Percentiles rank a stretch among this genome's conserved stretches.
phyloP scores from a whole-genome alignment of 2,113 vertebrate species.

The Mormoops blainvillei region DNA sequence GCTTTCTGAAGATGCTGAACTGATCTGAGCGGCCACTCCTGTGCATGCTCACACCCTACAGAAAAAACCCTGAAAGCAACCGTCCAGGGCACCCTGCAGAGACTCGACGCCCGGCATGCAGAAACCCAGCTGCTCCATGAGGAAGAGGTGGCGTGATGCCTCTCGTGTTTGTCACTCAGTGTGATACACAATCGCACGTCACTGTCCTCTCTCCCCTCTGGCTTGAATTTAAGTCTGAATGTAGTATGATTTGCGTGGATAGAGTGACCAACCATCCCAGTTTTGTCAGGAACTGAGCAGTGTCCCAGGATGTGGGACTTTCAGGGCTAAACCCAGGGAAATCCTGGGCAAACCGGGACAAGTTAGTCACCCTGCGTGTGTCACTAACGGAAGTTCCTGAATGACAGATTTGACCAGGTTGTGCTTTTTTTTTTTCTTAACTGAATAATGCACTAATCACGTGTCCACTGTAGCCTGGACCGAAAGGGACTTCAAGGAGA shows the following conservation, averaged over 20 bases:
- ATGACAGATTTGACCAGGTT: background rate
- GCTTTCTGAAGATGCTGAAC: background rate
- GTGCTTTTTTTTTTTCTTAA: background rate
- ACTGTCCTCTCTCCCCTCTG: background rate
- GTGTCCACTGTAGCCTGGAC: background rate
- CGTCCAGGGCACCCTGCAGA: no score
- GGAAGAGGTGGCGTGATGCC: fast-evolving
- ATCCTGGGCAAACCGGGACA: background rate
- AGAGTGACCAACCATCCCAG: background rate
- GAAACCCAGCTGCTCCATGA: background rate
- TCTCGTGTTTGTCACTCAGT: background rate
- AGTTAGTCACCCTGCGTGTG: background rate
- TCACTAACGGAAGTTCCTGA: background rate
- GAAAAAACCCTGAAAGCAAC: background rate
- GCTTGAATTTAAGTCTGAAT: background rate
- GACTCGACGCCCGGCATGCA: background rate
- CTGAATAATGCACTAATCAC: background rate
- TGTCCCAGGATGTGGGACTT: background rate
- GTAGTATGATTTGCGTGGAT: background rate
- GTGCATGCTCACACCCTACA: background rate
- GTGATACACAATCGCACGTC: background rate
- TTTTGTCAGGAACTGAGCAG: background rate
- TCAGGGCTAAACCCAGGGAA: background rate
- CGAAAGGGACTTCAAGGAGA: background rate
- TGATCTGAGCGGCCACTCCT: background rate